These are phyloP conservation scores for Cantharis lateralis DNA, from an alignment of 2,888 invertebrate genomes.

Conservation along the genomic window DNA sequence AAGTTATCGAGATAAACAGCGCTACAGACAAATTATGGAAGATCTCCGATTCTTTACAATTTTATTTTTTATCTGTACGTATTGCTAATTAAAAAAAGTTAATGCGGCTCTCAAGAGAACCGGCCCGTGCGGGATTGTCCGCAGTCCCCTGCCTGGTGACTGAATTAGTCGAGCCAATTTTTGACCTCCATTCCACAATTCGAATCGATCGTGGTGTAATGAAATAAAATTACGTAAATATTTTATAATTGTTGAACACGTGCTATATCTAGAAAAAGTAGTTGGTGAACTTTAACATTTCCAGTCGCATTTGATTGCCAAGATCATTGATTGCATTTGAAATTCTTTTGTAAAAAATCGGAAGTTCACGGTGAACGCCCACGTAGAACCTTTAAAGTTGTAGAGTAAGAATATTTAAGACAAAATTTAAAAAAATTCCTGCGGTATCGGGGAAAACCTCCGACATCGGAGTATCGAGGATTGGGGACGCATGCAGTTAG, in stretches of 20 bases:
- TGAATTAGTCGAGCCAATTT: background rate
- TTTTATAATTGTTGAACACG: background rate
- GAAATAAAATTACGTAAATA: background rate
- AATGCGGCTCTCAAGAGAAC: background rate
- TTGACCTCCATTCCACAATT: background rate
- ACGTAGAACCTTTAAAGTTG: background rate
- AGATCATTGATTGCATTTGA: conserved; percentile 9
- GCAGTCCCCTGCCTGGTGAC: background rate
- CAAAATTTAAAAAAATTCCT: background rate
- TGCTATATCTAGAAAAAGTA: background rate
- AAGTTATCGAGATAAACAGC: no score
- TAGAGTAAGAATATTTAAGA: background rate
- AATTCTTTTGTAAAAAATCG: conserved; percentile 9
- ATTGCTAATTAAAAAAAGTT: background rate
- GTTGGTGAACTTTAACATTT: conserved; percentile 7
- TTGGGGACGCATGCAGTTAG: background rate
- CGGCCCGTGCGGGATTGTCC: background rate
- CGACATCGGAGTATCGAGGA: background rate
- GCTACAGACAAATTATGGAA: no score
- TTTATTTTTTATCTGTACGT: no score
- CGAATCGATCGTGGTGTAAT: background rate
- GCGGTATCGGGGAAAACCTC: background rate
- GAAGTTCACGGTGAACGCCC: background rate
- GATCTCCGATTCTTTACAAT: no score
- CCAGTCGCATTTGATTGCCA: conserved; percentile 2